Evolutionary conservation across 2,797 vertebrate species (phyloP).

Genomic region (Propithecus perrieri): DNA sequence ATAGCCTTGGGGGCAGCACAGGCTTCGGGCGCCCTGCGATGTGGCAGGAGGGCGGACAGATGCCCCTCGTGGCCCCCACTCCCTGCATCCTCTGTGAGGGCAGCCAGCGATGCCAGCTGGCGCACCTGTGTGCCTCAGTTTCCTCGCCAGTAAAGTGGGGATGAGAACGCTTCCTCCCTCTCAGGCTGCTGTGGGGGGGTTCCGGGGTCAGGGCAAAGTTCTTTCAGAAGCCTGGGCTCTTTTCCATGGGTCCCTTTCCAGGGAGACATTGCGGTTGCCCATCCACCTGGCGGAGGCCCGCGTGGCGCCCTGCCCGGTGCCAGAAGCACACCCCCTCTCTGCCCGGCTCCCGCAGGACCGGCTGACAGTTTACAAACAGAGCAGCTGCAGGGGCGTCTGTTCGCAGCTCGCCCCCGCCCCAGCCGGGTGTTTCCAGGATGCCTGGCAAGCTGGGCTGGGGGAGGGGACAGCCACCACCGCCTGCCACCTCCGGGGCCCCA

Average conservation of each 20-base stretch:
- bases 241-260: not conserved
- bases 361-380: not conserved
- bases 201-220: rapidly evolving
- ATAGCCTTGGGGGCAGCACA: not conserved
- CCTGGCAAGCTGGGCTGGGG: not conserved
- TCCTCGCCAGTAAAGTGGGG: not conserved
- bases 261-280: not conserved
- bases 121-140: rapidly evolving
- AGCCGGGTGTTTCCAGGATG: not conserved
- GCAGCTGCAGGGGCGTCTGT: not conserved
- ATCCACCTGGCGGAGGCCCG: not conserved
- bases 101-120: rapidly evolving
- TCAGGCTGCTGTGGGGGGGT: rapidly evolving
- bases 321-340: rapidly evolving
- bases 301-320: not conserved
- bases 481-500: not conserved
- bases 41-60: rapidly evolving
- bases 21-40: rapidly evolving
- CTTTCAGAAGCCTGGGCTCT: no score
- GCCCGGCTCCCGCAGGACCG: not conserved
- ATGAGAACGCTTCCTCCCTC: rapidly evolving
- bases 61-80: rapidly evolving
- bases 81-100: rapidly evolving
- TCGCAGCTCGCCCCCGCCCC: not conserved
- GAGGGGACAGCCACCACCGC: not conserved